Evolutionary conservation across 2,888 invertebrate species (phyloP), one percentile per base, ranked within the genome.

Genomic region (Pomacea canaliculata): DNA sequence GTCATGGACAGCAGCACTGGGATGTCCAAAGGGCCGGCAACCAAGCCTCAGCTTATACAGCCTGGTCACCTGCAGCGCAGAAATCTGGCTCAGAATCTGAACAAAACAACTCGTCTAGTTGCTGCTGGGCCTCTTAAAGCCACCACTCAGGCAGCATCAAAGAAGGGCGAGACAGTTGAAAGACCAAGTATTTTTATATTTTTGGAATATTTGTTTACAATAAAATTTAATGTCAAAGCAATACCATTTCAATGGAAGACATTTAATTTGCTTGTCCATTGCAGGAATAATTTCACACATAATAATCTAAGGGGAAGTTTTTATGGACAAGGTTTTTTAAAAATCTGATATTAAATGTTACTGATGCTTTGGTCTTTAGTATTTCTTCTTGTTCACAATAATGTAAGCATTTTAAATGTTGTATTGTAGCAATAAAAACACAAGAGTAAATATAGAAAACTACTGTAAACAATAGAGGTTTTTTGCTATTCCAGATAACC

Each of bases 41-140:
- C 81, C 49, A 85, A 82, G 72, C 79, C 78, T n/a, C 82, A 82
- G 70, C 72, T 83, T 60, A 76, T 82, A 76, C 80, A 81, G 67
- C 83, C 83, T 1, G 77, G 82, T 13, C 79, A 78, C 68, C 63
- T 84, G 0, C 83, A 83, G 77, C 79, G 76, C 60, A 74, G 76
- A 49, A 51, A 77, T 19, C 48, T 77, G 18, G 70, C 69, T n/a
- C 16, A 63, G 23, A 73, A 67, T 67, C 76, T 76, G n/a, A 70
- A 60, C 37, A 80, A 81, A 79, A 72, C 80, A 78, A 16, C 77
- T 79, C 51, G 75, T 49, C 13, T 79, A 78, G 16, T 67, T 70
- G 59, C 63, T 51, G 59, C 59, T 60, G 70, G 70, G 12, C 73
- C 67, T 46, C 16, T 76, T 19, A 71, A 49, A n/a, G 71, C 37